Evolutionary conservation across 2,797 vertebrate genomes (phyloP), one percentile per base, ranked within the genome.

Genomic region (Onychomys leucogaster): DNA sequence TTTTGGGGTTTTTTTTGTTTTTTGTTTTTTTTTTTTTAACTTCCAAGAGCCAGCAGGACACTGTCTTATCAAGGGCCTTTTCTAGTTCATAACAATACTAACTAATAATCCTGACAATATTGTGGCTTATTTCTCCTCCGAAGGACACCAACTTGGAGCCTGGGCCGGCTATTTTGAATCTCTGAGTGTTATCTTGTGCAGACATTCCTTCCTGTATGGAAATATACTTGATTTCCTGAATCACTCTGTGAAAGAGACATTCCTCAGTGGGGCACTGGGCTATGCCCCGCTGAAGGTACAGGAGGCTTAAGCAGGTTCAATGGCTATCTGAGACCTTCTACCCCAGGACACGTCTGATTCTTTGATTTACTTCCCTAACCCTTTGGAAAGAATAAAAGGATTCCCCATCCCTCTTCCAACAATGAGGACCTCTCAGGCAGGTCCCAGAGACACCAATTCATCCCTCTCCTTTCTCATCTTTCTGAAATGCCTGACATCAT

Each of bases 191-290:
- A 98, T 98, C 98, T 97, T n/a, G 90, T 92, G 76, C 82, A 96
- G 97, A 85, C 97, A 98, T 10, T 69, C 97, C 97, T 98, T 98
- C 98, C 98, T 96, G 96, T 59, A n/a, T 61, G 93, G 78, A 96
- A 98, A 98, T 95, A 96, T 97, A 97, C 96, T 98, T 98, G 89
- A 98, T 98, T 98, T 98, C 98, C 97, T 98, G 97, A 92, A 89
- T 94, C 97, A 97, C 88, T 87, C 95, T 96, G 98, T 97, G 49
- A 98, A 97, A 98, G 98, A 81, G 27, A 76, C 16, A 77, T 91
- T 87, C 17, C 25, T 94, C 63, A 90, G 12, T 90, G 83, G 92
- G 95, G 59, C 76, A n/a, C 57, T 82, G 43, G 96, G 96, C 96
- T 96, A 94, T 87, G 69, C 82, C 97, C 97, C 96, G 89, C 91